Base-by-base conservation (phyloP, 2,888 invertebrate species). In the Eupithecia centaureata region DNA sequence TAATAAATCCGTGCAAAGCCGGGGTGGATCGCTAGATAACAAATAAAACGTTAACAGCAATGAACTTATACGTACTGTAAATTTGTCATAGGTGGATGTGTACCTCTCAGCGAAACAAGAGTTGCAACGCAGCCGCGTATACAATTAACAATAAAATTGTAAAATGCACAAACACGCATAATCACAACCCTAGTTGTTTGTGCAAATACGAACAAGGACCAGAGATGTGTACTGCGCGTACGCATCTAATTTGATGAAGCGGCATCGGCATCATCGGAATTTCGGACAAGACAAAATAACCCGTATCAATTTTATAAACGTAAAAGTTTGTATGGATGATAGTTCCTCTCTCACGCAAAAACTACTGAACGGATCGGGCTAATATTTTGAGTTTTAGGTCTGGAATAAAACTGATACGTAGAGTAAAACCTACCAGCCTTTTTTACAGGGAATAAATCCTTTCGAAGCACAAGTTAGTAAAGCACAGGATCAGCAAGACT, bases 381-480 rank as follows among this genome's bases (percentile, higher is more conserved):
- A 38, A n/a, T n/a, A n/a, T n/a, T n/a, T n/a, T 38, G 10, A 10
- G 15, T 3, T 2, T 5, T 18, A 47, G 5, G 3, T 47, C 47
- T 35, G 4, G 38, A 12, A 3, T 18, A 13, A n/a, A n/a, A n/a
- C 38, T 13, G 25, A 22, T 22, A 38, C 35, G 25, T 58, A 25
- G 35, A 58, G 58, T 38, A 38, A 7, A 0, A 25, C 33, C 15
- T 58, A 38, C 58, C 35, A 38, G 5, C 25, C 35, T 25, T 25
- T n/a, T 25, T 22, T 33, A 35, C n/a, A n/a, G n/a, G n/a, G n/a
- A 2, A 58, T 58, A 18, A 38, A 58, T 58, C 15, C 8, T 58
- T 38, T 58, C 58, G 12, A 58, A 58, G 35, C 33, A 35, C 27
- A 58, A 58, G 33, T 58, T 58, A 8, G 5, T 58, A 22, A 58